Conservation (phyloP, 1,140 invertebrate genomes). For the Onthophagus taurus region DNA sequence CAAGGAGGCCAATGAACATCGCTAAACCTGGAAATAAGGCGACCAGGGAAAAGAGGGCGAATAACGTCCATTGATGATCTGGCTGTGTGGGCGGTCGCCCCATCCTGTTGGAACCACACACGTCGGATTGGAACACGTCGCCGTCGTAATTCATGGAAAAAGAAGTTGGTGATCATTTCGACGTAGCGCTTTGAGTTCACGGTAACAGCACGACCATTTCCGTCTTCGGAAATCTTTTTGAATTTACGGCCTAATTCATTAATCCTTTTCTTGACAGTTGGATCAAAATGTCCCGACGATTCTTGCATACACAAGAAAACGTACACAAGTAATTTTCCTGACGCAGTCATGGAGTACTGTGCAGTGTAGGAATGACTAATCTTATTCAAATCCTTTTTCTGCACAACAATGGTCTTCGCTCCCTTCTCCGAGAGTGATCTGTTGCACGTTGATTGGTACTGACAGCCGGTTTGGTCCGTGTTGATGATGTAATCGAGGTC, state of each 20-base stretch:
- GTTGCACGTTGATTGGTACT: constrained; percentile 17
- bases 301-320: constrained; percentile 17
- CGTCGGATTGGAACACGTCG: too few species aligned
- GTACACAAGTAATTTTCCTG: constrained; percentile 15
- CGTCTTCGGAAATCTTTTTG: too few species aligned
- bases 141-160: too few species aligned
- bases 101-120: too few species aligned
- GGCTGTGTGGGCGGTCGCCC: too few species aligned
- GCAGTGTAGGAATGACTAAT: constrained; percentile 21
- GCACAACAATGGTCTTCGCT: constrained; percentile 13
- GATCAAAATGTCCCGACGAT: constrained; percentile 15
- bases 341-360: constrained; percentile 15
- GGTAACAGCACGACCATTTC: too few species aligned
- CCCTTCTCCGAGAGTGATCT: constrained; percentile 16
- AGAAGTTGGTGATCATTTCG: too few species aligned
- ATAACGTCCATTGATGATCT: too few species aligned
- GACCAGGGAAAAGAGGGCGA: too few species aligned
- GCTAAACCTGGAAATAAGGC: too few species aligned
- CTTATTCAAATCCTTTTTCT: constrained; percentile 17
- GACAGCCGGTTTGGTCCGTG: constrained; percentile 16
- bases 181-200: too few species aligned
- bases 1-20: too few species aligned
- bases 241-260: constrained; percentile 7
- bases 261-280: constrained; percentile 14
- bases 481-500: constrained; percentile 10